Evolutionary conservation across 2,113 vertebrate genomes (phyloP).

Genomic region (Heteronetta atricapilla): DNA sequence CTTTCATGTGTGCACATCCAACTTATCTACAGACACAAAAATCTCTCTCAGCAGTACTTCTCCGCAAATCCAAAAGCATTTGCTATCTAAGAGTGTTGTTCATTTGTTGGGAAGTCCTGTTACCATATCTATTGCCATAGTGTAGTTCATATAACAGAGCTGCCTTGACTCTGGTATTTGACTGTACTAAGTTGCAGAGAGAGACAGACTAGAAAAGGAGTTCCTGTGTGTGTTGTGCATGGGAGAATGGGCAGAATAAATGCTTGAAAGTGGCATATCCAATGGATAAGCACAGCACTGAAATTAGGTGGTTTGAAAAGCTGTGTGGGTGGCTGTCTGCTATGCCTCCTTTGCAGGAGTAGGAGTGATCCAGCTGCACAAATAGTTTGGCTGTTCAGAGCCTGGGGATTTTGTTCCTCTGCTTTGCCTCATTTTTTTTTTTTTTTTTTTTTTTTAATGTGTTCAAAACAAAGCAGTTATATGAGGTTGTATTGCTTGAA

Average conservation of each 20-base stretch:
- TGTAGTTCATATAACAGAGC: background rate
- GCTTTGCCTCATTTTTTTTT: background rate
- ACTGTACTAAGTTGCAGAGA: background rate
- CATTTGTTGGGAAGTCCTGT: background rate
- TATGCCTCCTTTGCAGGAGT: background rate
- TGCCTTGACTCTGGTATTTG: background rate
- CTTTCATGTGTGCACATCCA: background rate
- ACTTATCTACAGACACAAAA: background rate
- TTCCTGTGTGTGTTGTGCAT: background rate
- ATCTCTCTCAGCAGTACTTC: background rate
- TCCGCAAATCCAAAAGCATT: background rate
- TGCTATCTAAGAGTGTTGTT: background rate
- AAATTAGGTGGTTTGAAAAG: background rate
- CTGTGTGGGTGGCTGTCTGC: background rate
- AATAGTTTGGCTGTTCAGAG: background rate
- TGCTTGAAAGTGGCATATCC: background rate
- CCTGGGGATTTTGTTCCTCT: background rate
- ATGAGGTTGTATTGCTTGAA: background rate
- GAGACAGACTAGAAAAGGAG: background rate
- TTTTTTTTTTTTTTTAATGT: background rate
- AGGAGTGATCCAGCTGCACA: background rate
- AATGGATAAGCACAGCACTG: background rate
- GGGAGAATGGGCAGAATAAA: background rate
- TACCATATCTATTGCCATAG: background rate
- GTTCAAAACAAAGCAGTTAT: background rate